phyloP scores from a whole-genome alignment of 2,113 vertebrate genomes.

The Mugil cephalus region DNA sequence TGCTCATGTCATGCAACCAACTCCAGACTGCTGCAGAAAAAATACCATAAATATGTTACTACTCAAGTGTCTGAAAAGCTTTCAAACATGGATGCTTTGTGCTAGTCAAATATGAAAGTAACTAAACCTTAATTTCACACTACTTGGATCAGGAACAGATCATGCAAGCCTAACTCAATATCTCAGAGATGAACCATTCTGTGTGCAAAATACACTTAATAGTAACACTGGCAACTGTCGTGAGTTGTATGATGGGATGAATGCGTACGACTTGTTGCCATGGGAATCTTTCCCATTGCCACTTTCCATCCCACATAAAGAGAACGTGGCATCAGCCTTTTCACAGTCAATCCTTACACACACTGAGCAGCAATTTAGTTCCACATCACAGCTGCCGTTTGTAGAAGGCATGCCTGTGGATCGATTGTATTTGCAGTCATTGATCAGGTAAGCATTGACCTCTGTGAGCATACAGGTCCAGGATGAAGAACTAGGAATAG shows the following conservation, averaged over 20 bases:
- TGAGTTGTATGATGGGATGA: conserved; percentile 29
- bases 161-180: conserved; percentile 14
- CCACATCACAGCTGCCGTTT: conserved; percentile 50
- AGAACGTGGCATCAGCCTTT: conserved; percentile 47
- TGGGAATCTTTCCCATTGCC: conserved; percentile 57
- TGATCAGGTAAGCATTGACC: conserved; percentile 77
- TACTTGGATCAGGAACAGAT: conserved; percentile 37
- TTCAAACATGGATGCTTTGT: conserved; percentile 13
- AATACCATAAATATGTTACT: no score
- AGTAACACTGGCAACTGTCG: conserved; percentile 32
- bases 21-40: conserved; percentile 5
- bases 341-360: conserved; percentile 38
- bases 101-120: conserved; percentile 19
- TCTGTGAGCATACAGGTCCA: conserved; percentile 42
- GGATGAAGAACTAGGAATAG: conserved; percentile 67
- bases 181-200: conserved; percentile 23
- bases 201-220: conserved; percentile 15
- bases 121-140: conserved; percentile 24
- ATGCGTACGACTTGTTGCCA: conserved; percentile 52
- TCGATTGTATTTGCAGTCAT: conserved; percentile 76
- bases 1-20: background rate
- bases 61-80: background rate
- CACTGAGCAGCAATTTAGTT: conserved; percentile 56
- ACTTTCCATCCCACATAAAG: conserved; percentile 42
- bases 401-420: conserved; percentile 51